Evolutionary conservation across 2,888 invertebrate species (phyloP).

Genomic region (Schizaphis graminum): DNA sequence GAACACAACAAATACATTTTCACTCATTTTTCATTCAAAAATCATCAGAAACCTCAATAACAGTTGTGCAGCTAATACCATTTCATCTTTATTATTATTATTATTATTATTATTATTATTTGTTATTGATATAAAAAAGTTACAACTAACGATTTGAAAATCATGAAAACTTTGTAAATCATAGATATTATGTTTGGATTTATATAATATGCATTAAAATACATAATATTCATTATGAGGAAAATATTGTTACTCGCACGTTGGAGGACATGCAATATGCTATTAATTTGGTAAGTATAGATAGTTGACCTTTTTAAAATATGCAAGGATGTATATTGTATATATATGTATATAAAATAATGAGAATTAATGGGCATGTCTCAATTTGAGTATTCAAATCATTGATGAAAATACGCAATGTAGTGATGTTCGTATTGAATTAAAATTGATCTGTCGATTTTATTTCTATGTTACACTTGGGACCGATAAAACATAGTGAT

Average conservation of each 20-base stretch:
- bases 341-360: neutral
- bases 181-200: neutral
- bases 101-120: neutral
- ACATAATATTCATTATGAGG: neutral
- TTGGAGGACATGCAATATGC: neutral
- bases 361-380: neutral
- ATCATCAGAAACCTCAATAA: neutral
- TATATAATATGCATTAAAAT: neutral
- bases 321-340: neutral
- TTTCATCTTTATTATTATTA: neutral
- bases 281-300: neutral
- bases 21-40: neutral
- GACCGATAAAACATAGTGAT: conserved; percentile 49
- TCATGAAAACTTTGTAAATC: neutral
- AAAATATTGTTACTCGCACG: neutral
- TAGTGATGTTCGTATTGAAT: neutral
- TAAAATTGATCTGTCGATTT: conserved; percentile 17
- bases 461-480: conserved; percentile 39
- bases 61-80: neutral
- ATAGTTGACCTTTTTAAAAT: neutral
- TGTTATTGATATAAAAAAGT: neutral
- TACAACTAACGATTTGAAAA: neutral
- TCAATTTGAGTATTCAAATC: neutral
- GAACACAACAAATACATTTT: neutral
- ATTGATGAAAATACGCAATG: neutral